Evolutionary conservation across 2,113 vertebrate genomes (phyloP), one percentile per base, ranked within the genome.

Genomic region (Perccottus glenii): DNA sequence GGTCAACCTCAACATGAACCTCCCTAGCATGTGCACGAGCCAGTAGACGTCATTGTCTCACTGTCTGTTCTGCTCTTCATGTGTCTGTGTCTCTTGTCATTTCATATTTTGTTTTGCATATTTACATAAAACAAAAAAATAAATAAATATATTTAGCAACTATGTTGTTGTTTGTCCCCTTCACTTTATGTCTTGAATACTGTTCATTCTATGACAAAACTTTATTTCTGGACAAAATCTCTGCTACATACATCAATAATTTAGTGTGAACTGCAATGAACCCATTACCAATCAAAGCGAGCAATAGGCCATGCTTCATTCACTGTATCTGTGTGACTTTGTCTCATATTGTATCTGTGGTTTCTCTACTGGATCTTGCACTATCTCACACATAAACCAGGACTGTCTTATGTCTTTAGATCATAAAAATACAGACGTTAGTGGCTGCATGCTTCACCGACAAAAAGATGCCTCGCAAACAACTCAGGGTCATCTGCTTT

Each of bases 121-220:
- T 84, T 90, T 11, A 85, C 88, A 84, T 88, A 74, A 80, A 84
- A 67, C 80, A 86, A 85, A 88, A 90, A 88, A 86, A 82, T 80
- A 75, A 15, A 61, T n/a, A 50, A 16, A 16, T n/a, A 58, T 16
- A 12, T 47, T 73, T 76, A 70, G 80, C 74, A 86, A 88, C 27
- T 83, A 33, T 69, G 74, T 77, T 81, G 63, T 62, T 85, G 77
- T 90, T 70, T 33, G 86, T 87, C 60, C 9, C 43, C 75, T 86
- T 75, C 44, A 69, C 33, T 85, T 76, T 15, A 69, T 70, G 79
- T 89, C 51, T 66, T 64, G 43, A 40, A 4, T n/a, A 53, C 27
- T 78, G 60, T 85, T 55, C 11, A 1, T 38, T 10, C 6, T 12
- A 59, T 70, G 45, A 50, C 15, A 19, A 40, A 63, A 16, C 11